Evolutionary conservation across 2,797 vertebrate genomes (phyloP).

Genomic region (Molossus molossus): DNA sequence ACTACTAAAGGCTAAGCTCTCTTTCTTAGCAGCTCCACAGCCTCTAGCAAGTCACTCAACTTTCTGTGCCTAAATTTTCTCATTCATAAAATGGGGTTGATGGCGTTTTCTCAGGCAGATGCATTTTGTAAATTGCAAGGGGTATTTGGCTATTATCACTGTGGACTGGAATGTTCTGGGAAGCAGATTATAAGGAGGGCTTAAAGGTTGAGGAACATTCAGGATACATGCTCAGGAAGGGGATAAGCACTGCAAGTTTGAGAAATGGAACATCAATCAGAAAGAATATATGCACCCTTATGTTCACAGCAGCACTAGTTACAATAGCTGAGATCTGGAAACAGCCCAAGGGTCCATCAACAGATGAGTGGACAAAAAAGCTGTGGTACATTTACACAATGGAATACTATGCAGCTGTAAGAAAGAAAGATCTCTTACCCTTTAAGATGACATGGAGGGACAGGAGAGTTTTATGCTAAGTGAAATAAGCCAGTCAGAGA

Average conservation of each 20-base stretch:
- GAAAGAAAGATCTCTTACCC: too few species aligned
- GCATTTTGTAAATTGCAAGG: conserved; percentile 63
- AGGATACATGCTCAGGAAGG: background rate
- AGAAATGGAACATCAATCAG: background rate
- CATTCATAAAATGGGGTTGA: conserved; percentile 3
- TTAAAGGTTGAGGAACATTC: conserved; percentile 22
- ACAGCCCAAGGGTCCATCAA: too few species aligned
- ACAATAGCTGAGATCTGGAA: too few species aligned
- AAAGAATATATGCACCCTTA: background rate
- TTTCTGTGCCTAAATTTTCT: conserved; percentile 15
- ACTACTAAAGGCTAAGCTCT: background rate
- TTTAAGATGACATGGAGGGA: too few species aligned
- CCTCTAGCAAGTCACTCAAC: background rate
- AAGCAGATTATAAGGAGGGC: background rate
- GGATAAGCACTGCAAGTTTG: background rate
- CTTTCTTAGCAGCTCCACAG: background rate
- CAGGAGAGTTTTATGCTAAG: too few species aligned
- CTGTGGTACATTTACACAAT: too few species aligned
- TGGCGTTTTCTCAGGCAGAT: background rate
- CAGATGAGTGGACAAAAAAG: too few species aligned
- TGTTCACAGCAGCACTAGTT: too few species aligned
- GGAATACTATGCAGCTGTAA: too few species aligned
- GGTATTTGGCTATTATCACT: conserved; percentile 5
- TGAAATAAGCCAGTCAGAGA: too few species aligned
- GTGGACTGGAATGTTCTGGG: background rate